Evolutionary conservation across 2,797 vertebrate genomes (phyloP).

Genomic region (Heterohyrax brucei): DNA sequence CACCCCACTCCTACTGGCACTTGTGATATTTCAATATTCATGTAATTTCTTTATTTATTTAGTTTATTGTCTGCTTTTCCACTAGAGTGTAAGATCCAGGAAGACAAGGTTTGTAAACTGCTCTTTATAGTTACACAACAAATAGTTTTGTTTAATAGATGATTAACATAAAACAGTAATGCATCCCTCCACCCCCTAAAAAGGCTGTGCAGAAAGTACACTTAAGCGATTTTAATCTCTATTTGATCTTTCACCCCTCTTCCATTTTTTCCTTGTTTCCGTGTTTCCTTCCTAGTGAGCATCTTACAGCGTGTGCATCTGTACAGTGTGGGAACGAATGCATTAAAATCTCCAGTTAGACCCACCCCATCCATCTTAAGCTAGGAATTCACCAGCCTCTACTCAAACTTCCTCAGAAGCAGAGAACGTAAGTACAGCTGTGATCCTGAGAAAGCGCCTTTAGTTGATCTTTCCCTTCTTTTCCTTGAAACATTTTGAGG

Average conservation of each 20-base stretch:
- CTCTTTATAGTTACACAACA: background rate
- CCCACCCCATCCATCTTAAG: background rate
- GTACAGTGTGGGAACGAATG: background rate
- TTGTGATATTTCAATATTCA: background rate
- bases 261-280: background rate
- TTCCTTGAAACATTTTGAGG: background rate
- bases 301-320: background rate
- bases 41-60: background rate
- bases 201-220: background rate
- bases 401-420: background rate
- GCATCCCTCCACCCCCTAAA: background rate
- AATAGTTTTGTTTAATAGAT: conserved; percentile 35
- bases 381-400: background rate
- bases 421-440: background rate
- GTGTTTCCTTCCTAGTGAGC: background rate
- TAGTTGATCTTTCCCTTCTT: conserved; percentile 18
- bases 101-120: background rate
- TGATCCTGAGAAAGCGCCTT: background rate
- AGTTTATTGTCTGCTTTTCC: background rate
- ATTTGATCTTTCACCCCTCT: background rate
- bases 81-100: background rate
- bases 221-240: background rate
- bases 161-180: background rate
- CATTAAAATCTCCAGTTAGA: background rate
- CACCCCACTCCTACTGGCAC: background rate